Evolutionary conservation across 1,140 invertebrate species (phyloP), one percentile per base, ranked within the genome.

Genomic region (Episyrphus balteatus): DNA sequence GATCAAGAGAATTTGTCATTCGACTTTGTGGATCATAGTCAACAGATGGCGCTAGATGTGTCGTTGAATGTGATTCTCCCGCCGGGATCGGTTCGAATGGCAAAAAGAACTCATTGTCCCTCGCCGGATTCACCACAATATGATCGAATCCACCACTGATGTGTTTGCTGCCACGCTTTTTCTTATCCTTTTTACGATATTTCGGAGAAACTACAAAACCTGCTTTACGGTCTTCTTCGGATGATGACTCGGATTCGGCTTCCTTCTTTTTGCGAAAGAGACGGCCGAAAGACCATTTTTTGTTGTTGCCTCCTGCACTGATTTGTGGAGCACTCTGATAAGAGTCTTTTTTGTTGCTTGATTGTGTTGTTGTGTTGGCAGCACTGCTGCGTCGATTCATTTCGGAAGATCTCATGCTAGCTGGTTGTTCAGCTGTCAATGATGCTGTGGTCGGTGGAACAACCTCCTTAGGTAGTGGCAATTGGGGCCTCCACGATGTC

Each of bases 201-300:
- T 71, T 66, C 50, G 74, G 59, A 11, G 60, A 48, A 21, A 72
- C 58, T 42, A 55, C 45, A 55, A 70, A 75, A 8, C 71, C 69
- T 15, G 66, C 69, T 52, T 70, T 72, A 30, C 59, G 72, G 54
- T 82, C 78, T 39, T 79, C 79, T 49, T 80, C 76, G 37, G 75
- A 78, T 34, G 77, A 81, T 21, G 75, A 74, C 32, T 70, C 75
- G 26, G 70, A 74, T 12, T 62, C 65, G n/a, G 72, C 69, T 52
- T 79, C 81, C 63, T 81, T 81, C 64, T 79, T 81, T 59, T 78
- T 68, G 53, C 79, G 71, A 53, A 85, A 82, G 2, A 86, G 70
- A 53, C 79, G 78, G 14, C 82, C 82, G 6, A 85, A 73, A 0
- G 81, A 80, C 83, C 83, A 85, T 68, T 83, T 84, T 61, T 82